Conservation (phyloP, 2,113 vertebrate species). For the Pao palembangensis region DNA sequence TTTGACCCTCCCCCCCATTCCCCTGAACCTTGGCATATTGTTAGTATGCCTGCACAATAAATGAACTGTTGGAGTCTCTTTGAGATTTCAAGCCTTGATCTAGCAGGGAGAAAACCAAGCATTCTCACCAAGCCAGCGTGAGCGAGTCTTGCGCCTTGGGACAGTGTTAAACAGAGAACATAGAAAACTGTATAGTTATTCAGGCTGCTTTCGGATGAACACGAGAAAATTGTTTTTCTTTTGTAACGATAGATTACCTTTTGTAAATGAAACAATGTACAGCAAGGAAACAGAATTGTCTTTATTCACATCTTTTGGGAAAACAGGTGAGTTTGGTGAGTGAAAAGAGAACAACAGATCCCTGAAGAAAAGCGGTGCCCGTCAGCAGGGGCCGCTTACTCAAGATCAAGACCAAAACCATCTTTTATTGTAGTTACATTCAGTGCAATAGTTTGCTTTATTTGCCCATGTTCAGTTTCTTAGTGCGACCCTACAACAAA, state of each 20-base stretch:
- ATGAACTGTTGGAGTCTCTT: slow-evolving; percentile 53
- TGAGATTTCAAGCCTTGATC: slow-evolving; percentile 57
- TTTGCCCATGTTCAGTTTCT: slow-evolving; percentile 35
- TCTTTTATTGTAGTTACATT: slow-evolving; percentile 50
- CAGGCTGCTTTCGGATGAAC: slow-evolving; percentile 69
- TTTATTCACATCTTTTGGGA: slow-evolving; percentile 65
- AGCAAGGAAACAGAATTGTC: slow-evolving; percentile 73
- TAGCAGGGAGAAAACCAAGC: slow-evolving; percentile 52
- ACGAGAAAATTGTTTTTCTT: slow-evolving; percentile 56
- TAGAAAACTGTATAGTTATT: slow-evolving; percentile 61
- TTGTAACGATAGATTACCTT: slow-evolving; percentile 77
- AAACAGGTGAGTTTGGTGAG: slow-evolving; percentile 73
- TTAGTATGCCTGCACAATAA: slow-evolving; percentile 65
- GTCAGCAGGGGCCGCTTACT: slow-evolving; percentile 51
- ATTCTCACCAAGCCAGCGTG: slow-evolving; percentile 54
- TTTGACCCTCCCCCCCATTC: slow-evolving; percentile 14
- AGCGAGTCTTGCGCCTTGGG: slow-evolving; percentile 45
- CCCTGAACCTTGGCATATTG: slow-evolving; percentile 45
- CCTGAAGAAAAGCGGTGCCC: slow-evolving; percentile 46
- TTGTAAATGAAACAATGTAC: slow-evolving; percentile 81
- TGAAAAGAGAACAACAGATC: slow-evolving; percentile 47
- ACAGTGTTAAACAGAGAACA: slow-evolving; percentile 56
- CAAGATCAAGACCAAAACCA: slow-evolving; percentile 41
- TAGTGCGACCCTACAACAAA: slow-evolving; percentile 32
- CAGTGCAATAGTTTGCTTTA: slow-evolving; percentile 67